These are phyloP conservation scores for Rhinolophus ferrumequinum DNA, from an alignment of 2,113 vertebrate genomes.

Conservation along the genomic window DNA sequence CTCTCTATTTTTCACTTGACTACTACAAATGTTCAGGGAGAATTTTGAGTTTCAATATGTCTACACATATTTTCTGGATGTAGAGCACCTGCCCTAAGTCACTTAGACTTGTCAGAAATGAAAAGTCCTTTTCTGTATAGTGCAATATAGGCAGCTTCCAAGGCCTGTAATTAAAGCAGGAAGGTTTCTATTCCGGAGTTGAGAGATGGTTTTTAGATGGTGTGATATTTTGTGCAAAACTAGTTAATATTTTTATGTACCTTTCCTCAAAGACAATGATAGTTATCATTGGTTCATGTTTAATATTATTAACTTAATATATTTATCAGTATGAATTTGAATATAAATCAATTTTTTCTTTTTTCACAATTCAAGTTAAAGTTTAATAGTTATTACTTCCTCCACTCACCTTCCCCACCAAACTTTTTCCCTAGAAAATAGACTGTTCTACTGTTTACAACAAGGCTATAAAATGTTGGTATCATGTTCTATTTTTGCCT, in stretches of 20 bases:
- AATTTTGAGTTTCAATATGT: neutral
- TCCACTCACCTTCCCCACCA: neutral
- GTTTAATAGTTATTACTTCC: neutral
- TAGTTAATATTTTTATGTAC: neutral
- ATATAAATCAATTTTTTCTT: neutral
- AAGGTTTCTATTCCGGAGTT: conserved; percentile 61
- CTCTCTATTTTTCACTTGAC: neutral
- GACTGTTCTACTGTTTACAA: neutral
- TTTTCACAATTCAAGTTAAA: neutral
- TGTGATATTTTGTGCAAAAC: neutral
- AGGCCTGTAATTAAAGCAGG: conserved; percentile 56
- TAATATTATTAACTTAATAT: neutral
- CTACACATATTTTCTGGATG: neutral
- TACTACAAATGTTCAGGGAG: neutral
- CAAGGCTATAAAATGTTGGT: neutral
- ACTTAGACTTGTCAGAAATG: conserved; percentile 27
- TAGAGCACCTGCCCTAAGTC: neutral
- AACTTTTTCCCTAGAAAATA: neutral
- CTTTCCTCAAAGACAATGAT: neutral
- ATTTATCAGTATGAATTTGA: conserved; percentile 1
- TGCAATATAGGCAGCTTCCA: neutral
- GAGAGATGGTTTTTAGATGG: conserved; percentile 61
- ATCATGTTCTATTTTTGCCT: neutral
- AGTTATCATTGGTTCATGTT: neutral
- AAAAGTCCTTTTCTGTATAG: conserved; percentile 17